Conservation (phyloP, 2,113 vertebrate species). For the Rhea americana region DNA sequence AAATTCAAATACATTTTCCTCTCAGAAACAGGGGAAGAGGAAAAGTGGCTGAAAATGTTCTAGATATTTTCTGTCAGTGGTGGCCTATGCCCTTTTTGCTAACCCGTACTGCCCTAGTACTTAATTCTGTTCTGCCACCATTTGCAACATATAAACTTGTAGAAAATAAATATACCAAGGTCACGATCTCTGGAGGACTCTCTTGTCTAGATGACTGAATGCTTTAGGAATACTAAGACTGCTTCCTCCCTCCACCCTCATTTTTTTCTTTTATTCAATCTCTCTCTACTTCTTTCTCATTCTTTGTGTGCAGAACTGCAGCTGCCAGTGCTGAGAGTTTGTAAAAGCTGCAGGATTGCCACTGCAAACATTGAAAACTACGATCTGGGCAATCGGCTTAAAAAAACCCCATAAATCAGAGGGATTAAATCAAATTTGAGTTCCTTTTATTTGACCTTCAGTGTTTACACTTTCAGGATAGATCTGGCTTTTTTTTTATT, state of each 20-base stretch:
- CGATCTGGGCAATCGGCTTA: background rate
- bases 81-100: background rate
- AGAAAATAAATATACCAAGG: slow-evolving; percentile 29
- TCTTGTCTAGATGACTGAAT: background rate
- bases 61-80: background rate
- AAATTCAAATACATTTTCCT: background rate
- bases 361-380: background rate
- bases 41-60: background rate
- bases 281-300: background rate
- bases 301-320: background rate
- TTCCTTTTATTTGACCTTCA: background rate
- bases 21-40: background rate
- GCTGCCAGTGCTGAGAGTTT: background rate
- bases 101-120: background rate
- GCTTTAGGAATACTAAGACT: background rate
- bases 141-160: slow-evolving; percentile 30
- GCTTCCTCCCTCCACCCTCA: background rate
- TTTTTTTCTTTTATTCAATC: background rate
- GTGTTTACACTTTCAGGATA: background rate
- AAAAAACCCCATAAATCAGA: background rate
- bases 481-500: background rate
- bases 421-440: background rate
- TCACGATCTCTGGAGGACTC: background rate
- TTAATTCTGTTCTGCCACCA: slow-evolving; percentile 1
- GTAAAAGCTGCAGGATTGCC: background rate